A percentile compares a stretch with the other conserved stretches of the same genome.
Conservation (phyloP, 2,888 invertebrate genomes). For the Lamellibrachia columna region DNA sequence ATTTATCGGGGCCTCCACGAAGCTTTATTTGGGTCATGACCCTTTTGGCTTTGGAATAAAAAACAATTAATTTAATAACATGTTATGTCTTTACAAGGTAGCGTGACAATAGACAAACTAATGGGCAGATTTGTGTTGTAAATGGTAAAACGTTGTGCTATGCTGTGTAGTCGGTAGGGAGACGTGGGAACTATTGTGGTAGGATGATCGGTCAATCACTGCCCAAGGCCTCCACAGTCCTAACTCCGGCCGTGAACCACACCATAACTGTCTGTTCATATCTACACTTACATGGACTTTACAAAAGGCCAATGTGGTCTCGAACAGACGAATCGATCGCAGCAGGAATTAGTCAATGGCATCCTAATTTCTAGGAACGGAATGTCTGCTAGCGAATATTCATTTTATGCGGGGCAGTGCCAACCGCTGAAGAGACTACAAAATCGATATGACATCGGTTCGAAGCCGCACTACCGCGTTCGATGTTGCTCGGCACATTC, state of each 20-base stretch:
- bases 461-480: not conserved
- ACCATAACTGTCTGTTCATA: not conserved
- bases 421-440: not conserved
- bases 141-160: too few species aligned
- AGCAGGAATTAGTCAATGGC: not conserved
- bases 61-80: too few species aligned
- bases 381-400: slow-evolving; percentile 11
- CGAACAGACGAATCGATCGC: not conserved
- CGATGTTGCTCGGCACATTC: not conserved
- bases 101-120: too few species aligned
- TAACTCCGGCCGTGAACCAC: not conserved
- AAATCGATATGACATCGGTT: slow-evolving; percentile 3
- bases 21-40: too few species aligned
- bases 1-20: too few species aligned
- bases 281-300: not conserved
- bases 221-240: too few species aligned
- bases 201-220: too few species aligned
- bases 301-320: not conserved
- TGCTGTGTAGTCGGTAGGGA: too few species aligned
- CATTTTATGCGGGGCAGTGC: not conserved
- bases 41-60: too few species aligned
- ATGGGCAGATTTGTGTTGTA: too few species aligned
- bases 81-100: too few species aligned
- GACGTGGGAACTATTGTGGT: too few species aligned
- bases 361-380: not conserved